Evolutionary conservation across 2,888 invertebrate species (phyloP), one percentile per base, ranked within the genome.

Genomic region (Philonicus albiceps): DNA sequence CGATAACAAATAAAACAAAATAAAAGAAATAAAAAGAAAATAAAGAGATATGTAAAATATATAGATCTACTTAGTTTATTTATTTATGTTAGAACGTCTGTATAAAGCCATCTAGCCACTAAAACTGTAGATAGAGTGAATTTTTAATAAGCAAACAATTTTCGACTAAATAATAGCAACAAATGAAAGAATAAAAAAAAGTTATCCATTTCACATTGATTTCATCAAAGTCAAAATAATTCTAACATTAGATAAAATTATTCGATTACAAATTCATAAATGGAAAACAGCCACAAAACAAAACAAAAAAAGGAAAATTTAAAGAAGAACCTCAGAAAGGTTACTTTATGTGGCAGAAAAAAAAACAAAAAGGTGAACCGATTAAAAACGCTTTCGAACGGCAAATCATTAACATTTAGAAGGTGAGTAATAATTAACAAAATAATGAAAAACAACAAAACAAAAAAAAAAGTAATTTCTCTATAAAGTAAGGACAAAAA

Each of bases 61-160:
- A 80, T 53, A 80, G 55, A 81, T 3, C n/a, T 31, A 81, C 49
- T 31, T 55, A 34, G 49, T 55, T n/a, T 81, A 81, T 81, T 64
- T 81, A 81, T 81, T 81, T 81, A 81, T 81, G 31, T 31, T 81
- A 81, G 19, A 76, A 43, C 22, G 76, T 43, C 30, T 34, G 64
- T 55, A 81, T 34, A 81, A 81, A 31, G n/a, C 78, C 30, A 78
- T 73, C 27, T 84, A 84, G 84, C 84, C 43, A 40, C 11, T 40
- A 73, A 84, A 73, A 22, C 22, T 43, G 84, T 84, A 84, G 84
- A 73, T 84, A 84, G 84, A 73, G 73, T 72, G 43, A 84, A 84
- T 73, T 84, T 84, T 84, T 84, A 84, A 40, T 19, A 84, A 40
- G 43, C n/a, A 73, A n/a, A 72, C 40, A 53, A n/a, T n/a, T n/a